A percentile compares a stretch with the other conserved stretches of the same genome.
Conservation (phyloP, 2,888 invertebrate species). For the Bhutanitis thaidina region DNA sequence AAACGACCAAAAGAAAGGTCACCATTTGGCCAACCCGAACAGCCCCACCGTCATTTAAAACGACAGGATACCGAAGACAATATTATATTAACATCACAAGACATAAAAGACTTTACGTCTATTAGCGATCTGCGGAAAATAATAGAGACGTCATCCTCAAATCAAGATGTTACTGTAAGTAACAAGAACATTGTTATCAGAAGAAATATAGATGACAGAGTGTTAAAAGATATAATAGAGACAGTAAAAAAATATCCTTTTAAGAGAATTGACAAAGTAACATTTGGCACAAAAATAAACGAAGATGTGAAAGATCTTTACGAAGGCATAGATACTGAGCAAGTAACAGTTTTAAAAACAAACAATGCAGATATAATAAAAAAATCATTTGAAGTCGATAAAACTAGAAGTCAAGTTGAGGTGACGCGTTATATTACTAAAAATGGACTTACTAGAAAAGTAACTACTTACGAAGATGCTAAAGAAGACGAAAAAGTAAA, state of each 20-base stretch:
- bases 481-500: conserved; percentile 73
- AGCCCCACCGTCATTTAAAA: conserved; percentile 64
- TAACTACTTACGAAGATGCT: conserved; percentile 74
- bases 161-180: conserved; percentile 68
- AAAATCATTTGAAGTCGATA: conserved; percentile 69
- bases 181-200: conserved; percentile 71
- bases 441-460: conserved; percentile 70
- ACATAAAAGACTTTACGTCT: conserved; percentile 73
- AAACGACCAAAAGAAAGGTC: conserved; percentile 64
- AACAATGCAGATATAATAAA: conserved; percentile 60
- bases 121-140: conserved; percentile 71
- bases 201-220: conserved; percentile 67
- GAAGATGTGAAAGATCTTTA: conserved; percentile 80
- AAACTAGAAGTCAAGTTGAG: conserved; percentile 72
- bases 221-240: conserved; percentile 70
- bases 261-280: conserved; percentile 73
- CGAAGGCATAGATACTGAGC: conserved; percentile 66
- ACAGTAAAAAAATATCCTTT: conserved; percentile 74
- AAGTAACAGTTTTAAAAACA: conserved; percentile 57
- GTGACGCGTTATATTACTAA: conserved; percentile 71
- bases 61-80: conserved; percentile 73
- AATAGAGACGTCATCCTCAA: conserved; percentile 63
- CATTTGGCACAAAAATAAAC: conserved; percentile 78
- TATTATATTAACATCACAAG: conserved; percentile 69
- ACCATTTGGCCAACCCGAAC: conserved; percentile 64